These are phyloP conservation scores for Xestia sexstrigata DNA, from an alignment of 2,888 invertebrate genomes.

Conservation along the genomic window DNA sequence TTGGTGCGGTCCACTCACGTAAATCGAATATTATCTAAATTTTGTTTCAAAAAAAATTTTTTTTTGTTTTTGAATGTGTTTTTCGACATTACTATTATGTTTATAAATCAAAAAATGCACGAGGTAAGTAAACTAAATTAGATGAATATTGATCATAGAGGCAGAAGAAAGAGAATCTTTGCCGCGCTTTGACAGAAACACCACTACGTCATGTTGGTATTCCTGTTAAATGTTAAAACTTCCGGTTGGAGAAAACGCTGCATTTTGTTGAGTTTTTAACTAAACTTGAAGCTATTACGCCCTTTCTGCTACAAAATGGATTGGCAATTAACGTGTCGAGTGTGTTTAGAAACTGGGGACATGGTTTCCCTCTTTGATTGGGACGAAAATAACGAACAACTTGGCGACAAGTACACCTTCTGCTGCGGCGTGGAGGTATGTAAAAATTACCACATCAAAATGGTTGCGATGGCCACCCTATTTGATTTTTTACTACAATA, in stretches of 20 bases:
- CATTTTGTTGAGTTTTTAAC: constrained; percentile 72
- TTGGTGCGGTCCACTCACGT: constrained; percentile 24
- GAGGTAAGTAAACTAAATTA: not conserved
- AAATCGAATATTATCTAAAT: not conserved
- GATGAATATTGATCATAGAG: constrained; percentile 21
- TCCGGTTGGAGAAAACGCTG: constrained; percentile 80
- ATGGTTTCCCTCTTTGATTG: constrained; percentile 90
- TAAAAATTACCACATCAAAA: constrained; percentile 88
- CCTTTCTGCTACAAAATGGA: constrained; percentile 81
- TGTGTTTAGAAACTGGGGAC: constrained; percentile 88
- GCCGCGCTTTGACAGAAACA: constrained; percentile 47
- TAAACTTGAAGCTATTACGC: constrained; percentile 62
- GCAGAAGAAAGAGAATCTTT: constrained; percentile 46
- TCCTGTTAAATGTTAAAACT: constrained; percentile 66
- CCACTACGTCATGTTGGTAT: constrained; percentile 76
- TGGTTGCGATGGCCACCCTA: constrained; percentile 91
- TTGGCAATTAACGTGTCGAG: constrained; percentile 90
- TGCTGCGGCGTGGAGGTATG: constrained; percentile 89
- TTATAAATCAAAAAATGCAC: not conserved
- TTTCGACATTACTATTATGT: not conserved
- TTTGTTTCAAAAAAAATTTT: not conserved
- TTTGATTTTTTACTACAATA: constrained; percentile 85
- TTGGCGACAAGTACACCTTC: constrained; percentile 87
- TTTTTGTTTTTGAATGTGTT: not conserved
- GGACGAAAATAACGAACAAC: constrained; percentile 90